Conservation (phyloP, 2,113 vertebrate species). For the Hemiscyllium ocellatum region DNA sequence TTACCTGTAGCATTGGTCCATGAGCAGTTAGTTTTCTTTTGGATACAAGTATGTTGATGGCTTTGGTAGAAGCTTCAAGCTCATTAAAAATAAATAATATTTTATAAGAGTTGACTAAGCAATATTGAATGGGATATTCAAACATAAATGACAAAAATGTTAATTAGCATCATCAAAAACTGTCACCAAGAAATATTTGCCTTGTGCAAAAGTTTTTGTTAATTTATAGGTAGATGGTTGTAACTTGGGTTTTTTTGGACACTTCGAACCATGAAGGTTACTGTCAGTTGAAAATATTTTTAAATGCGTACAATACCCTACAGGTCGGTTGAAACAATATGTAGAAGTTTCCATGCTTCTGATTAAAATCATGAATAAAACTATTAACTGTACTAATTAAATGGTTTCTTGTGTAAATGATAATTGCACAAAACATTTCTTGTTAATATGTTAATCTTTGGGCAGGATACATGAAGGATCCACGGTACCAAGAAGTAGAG, state of each 20-base stretch:
- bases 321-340: background rate
- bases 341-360: background rate
- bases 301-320: background rate
- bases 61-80: background rate
- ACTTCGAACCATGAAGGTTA: background rate
- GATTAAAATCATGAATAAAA: background rate
- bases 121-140: background rate
- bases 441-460: constrained; percentile 53
- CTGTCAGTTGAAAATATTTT: background rate
- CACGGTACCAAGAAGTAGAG: constrained; percentile 86
- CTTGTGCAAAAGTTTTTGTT: background rate
- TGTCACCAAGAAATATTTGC: background rate
- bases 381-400: background rate
- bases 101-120: background rate
- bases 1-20: background rate
- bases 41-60: background rate
- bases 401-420: background rate
- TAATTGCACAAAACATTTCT: background rate
- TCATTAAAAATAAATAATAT: background rate
- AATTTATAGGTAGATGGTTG: background rate
- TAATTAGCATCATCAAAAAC: background rate
- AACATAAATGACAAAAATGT: background rate
- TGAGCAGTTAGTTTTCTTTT: background rate
- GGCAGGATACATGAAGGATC: constrained; percentile 96
- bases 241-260: background rate